Conservation (phyloP, 1,140 invertebrate species). For the Drosophila repleta region DNA sequence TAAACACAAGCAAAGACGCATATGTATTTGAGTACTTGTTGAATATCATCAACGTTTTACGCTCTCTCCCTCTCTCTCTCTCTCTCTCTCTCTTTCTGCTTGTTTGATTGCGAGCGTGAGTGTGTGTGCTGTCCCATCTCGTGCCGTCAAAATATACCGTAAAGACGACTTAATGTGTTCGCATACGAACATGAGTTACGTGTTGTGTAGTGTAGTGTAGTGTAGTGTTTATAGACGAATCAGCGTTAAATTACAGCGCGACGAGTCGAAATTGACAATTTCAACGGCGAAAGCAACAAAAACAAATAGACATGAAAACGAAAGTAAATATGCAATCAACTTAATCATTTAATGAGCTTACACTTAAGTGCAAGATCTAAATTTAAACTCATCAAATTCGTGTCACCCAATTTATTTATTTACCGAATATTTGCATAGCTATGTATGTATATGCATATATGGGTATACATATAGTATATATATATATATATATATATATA, state of each 20-base stretch:
- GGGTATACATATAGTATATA: too few relatives aligned
- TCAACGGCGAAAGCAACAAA: constrained; percentile 26
- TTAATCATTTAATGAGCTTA: constrained; percentile 38
- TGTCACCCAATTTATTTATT: constrained; percentile 4
- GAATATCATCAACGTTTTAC: constrained; percentile 42
- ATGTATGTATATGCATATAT: too few relatives aligned
- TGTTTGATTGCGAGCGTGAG: neutral
- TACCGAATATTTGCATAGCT: too few relatives aligned
- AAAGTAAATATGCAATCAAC: constrained; percentile 72
- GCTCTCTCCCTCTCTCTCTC: constrained; percentile 2
- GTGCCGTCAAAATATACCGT: constrained; percentile 34
- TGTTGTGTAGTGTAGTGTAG: neutral
- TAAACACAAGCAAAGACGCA: constrained; percentile 4
- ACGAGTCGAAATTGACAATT: constrained; percentile 11
- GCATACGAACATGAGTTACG: neutral
- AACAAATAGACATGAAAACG: constrained; percentile 63
- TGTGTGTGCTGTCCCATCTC: neutral
- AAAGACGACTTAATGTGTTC: constrained; percentile 18
- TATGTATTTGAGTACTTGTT: constrained; percentile 45
- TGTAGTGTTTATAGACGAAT: neutral
- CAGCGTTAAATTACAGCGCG: neutral
- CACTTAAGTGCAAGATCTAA: neutral
- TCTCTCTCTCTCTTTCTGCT: neutral
- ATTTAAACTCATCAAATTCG: neutral
- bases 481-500: too few relatives aligned